Base-by-base conservation (phyloP, 2,113 vertebrate genomes). In the Pterocles burchelli region DNA sequence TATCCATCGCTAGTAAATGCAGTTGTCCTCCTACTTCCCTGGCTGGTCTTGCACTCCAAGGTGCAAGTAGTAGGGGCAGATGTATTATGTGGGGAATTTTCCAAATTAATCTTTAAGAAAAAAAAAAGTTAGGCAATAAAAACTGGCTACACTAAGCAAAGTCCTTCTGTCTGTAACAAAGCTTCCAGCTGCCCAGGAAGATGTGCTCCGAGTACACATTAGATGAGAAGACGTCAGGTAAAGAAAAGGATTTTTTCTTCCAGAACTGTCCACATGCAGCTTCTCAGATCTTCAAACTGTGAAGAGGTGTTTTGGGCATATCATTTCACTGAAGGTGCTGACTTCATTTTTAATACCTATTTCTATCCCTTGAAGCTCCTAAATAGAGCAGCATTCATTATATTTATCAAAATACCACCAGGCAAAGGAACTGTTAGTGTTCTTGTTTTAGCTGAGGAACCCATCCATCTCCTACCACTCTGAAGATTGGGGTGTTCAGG, bases 51-150 rank as follows among this genome's bases (percentile, higher is more conserved):
- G 29, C 34, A 38, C 62, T 95, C 93, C 0, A 29, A 95, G 88
- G 93, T 95, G 87, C 86, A 89, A 90, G 87, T 94, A 90, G 87
- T 93, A 52, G 91, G 96, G 96, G 95, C 96, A 98, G 97, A 94
- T 97, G 93, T 65, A 95, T 93, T 29, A 36, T 96, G 96, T 98
- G 97, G 97, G 97, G 98, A 96, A 57, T 90, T 81, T 96, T 98
- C 96, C 97, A 98, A 97, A 96, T 95, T 92, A 28, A 52, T 93
- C 72, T 95, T 94, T 12, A 65, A 59, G 95, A 95, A 96, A 97
- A 95, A 28, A 46, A 45, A 29, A 85, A 95, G 72, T 91, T 90
- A 95, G 71, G 77, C 87, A 36, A 9, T 96, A 90, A 97, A 85
- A 84, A 90, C 38, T 4, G 34, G 63, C 85, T 94, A 89, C 36